Conservation (phyloP, 1,140 invertebrate genomes). For the Nebria ingens region DNA sequence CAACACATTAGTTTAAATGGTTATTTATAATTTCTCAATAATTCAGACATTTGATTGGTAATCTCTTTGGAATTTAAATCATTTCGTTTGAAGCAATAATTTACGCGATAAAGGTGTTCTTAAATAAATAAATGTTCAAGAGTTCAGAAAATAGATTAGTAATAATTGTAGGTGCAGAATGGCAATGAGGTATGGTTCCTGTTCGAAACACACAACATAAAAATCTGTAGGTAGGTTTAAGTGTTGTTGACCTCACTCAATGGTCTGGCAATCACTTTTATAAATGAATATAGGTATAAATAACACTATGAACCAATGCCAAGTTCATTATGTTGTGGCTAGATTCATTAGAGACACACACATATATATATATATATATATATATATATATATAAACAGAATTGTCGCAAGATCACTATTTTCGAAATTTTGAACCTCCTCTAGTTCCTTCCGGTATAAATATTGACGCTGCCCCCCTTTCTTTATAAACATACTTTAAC, state of each 20-base stretch:
- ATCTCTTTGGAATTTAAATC: neutral
- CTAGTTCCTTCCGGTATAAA: too few relatives aligned
- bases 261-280: neutral
- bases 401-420: too few relatives aligned
- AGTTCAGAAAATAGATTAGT: too few relatives aligned
- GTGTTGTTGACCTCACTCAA: neutral
- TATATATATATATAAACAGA: too few relatives aligned
- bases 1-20: neutral
- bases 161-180: neutral
- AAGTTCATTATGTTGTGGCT: too few relatives aligned
- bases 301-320: neutral
- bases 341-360: too few relatives aligned
- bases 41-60: neutral
- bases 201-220: neutral
- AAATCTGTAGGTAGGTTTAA: neutral
- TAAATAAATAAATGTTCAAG: neutral
- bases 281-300: too few relatives aligned
- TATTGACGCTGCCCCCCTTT: too few relatives aligned
- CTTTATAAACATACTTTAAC: too few relatives aligned
- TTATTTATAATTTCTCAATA: neutral
- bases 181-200: neutral
- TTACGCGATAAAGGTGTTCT: neutral
- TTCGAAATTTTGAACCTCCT: too few relatives aligned
- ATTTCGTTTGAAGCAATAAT: neutral
- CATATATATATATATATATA: too few relatives aligned